Evolutionary conservation across 2,797 vertebrate genomes (phyloP), one percentile per base, ranked within the genome.

Genomic region (Anabacerthia variegaticeps): DNA sequence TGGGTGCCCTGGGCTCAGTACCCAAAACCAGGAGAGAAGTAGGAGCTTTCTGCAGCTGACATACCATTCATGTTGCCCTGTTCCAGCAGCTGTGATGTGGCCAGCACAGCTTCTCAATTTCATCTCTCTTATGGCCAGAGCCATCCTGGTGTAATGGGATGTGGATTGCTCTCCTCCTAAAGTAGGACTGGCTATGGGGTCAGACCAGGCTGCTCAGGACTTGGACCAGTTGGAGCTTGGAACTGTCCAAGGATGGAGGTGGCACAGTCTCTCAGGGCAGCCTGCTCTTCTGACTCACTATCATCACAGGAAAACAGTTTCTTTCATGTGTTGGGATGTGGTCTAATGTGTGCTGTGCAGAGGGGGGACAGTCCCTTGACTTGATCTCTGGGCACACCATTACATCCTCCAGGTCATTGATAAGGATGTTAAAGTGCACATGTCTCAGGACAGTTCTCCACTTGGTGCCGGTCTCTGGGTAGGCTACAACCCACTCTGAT

Each of bases 71-170:
- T 51, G 19, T 68, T 87, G 37, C 27, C 22, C 13, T 67, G n/a
- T 59, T 36, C 9, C 26, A 39, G 41, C 14, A 32, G 18, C 0
- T 0, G 14, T 9, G 1, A 15, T 74, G 88, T 2, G 5, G 6
- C 48, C 56, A 59, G 22, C 18, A 27, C 7, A 59, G 10, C 32
- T 80, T 67, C 26, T 23, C 20, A 61, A 16, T 44, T 76, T 44
- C 28, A 11, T 59, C n/a, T 59, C n/a, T 15, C 26, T 71, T 48
- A 10, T 6, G 15, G 36, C 6, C 9, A 71, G 41, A 55, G 58
- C 48, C 9, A 16, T 86, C 8, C 23, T 46, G 34, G 14, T 51
- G n/a, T 52, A 43, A 39, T n/a, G 22, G 14, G 28, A 20, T 26
- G 23, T 39, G 52, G 39, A 3, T 18, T 12, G 39, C 0, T 80